phyloP scores from a whole-genome alignment of 2,113 vertebrate genomes.

The Oreochromis aureus region DNA sequence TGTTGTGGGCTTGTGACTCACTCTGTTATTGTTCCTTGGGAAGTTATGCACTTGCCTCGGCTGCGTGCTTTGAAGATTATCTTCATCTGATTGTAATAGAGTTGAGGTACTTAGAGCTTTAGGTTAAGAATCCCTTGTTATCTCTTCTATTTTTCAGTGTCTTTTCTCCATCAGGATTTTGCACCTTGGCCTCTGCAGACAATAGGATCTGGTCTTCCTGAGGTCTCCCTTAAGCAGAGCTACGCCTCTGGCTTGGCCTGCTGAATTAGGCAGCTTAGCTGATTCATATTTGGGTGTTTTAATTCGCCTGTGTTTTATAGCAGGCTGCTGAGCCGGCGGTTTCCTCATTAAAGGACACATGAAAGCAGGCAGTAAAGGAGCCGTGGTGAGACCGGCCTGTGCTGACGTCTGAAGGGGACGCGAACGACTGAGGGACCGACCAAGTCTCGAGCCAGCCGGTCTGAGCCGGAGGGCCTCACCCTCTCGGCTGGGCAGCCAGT shows the following conservation, averaged over 20 bases:
- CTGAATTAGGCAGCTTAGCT: slow-evolving; percentile 33
- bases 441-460: slow-evolving; percentile 43
- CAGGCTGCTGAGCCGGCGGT: slow-evolving; percentile 70
- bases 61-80: slow-evolving; percentile 17
- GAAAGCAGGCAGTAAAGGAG: slow-evolving; percentile 73
- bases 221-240: slow-evolving; percentile 16
- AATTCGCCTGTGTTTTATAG: slow-evolving; percentile 73
- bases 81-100: neutral
- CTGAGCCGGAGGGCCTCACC: slow-evolving; percentile 59
- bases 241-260: slow-evolving; percentile 23
- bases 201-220: neutral
- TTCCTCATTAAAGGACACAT: slow-evolving; percentile 77
- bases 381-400: slow-evolving; percentile 62
- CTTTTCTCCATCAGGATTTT: neutral
- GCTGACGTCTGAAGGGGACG: slow-evolving; percentile 70
- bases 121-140: neutral
- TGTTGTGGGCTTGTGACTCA: slow-evolving; percentile 60
- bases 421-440: slow-evolving; percentile 24
- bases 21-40: slow-evolving; percentile 45
- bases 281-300: slow-evolving; percentile 77
- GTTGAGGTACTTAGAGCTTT: neutral
- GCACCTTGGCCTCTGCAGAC: neutral
- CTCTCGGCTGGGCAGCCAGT: slow-evolving; percentile 44
- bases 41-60: slow-evolving; percentile 48
- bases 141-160: neutral